Percentiles rank a stretch among this genome's conserved stretches.
phyloP scores from a whole-genome alignment of 2,888 invertebrate genomes.

The Drosophila basisetae region DNA sequence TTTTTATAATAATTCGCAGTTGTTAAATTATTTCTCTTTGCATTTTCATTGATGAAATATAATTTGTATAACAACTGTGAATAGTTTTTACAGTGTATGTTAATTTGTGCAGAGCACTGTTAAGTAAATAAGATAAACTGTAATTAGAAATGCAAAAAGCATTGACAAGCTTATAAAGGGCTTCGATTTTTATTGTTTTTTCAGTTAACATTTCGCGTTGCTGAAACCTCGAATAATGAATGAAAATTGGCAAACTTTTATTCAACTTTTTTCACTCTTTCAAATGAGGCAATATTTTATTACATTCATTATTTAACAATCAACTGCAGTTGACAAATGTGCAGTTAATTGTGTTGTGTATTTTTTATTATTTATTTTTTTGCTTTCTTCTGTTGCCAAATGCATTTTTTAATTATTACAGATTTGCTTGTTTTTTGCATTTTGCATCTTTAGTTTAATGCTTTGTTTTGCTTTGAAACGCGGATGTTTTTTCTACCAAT shows the following conservation, averaged over 20 bases:
- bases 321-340: constrained; percentile 55
- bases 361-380: constrained; percentile 48
- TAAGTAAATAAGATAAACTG: not conserved
- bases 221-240: not conserved
- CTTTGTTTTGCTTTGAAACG: constrained; percentile 41
- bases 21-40: constrained; percentile 6
- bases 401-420: constrained; percentile 35
- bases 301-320: constrained; percentile 24
- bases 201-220: not conserved
- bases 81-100: not conserved
- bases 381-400: constrained; percentile 23
- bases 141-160: not conserved
- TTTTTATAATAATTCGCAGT: not conserved
- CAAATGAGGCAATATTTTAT: not conserved
- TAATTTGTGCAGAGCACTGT: not conserved
- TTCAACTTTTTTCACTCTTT: not conserved
- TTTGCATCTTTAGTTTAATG: constrained; percentile 12
- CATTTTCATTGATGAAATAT: constrained; percentile 13
- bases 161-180: not conserved
- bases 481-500: constrained; percentile 73
- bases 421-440: constrained; percentile 35
- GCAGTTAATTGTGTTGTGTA: constrained; percentile 47
- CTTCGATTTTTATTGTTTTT: not conserved
- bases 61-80: not conserved
- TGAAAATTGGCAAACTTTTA: not conserved